phyloP scores from a whole-genome alignment of 2,797 vertebrate species.

The Neostethus bicornis region DNA sequence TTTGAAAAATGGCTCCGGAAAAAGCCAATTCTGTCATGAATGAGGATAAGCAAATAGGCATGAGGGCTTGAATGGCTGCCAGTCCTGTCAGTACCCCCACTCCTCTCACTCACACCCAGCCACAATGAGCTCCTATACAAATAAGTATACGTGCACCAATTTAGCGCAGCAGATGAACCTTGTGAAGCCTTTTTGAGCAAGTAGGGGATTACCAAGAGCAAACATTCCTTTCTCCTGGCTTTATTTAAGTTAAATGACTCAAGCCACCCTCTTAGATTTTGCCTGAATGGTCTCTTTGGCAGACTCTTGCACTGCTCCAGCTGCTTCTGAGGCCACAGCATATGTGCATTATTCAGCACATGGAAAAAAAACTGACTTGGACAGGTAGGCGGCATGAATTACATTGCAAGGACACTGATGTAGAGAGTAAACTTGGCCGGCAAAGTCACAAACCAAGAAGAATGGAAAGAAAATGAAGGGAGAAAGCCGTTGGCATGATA shows the following conservation, averaged over 20 bases:
- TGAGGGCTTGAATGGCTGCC: slow-evolving; percentile 75
- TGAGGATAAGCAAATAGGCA: slow-evolving; percentile 80
- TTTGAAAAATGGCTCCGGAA: slow-evolving; percentile 73
- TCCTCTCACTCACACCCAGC: slow-evolving; percentile 52
- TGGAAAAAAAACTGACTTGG: slow-evolving; percentile 70
- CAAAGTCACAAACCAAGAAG: slow-evolving; percentile 47
- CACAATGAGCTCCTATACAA: slow-evolving; percentile 79
- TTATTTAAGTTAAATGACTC: slow-evolving; percentile 79
- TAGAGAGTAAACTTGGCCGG: slow-evolving; percentile 39
- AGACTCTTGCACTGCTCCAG: slow-evolving; percentile 43
- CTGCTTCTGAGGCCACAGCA: slow-evolving; percentile 39
- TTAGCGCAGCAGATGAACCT: slow-evolving; percentile 77
- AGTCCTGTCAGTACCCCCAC: slow-evolving; percentile 64
- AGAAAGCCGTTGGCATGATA: slow-evolving; percentile 51
- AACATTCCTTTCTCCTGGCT: slow-evolving; percentile 73
- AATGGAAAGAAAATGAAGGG: slow-evolving; percentile 44
- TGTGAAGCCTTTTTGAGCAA: slow-evolving; percentile 72
- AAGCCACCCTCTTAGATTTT: slow-evolving; percentile 67
- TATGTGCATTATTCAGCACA: slow-evolving; percentile 63
- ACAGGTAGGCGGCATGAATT: slow-evolving; percentile 73
- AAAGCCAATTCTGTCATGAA: slow-evolving; percentile 77
- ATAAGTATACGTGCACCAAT: slow-evolving; percentile 77
- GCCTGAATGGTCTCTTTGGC: slow-evolving; percentile 70
- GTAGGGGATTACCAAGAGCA: slow-evolving; percentile 77
- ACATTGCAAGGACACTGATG: slow-evolving; percentile 63